Evolutionary conservation across 2,113 vertebrate genomes (phyloP).

Genomic region (Dicaeum eximium): DNA sequence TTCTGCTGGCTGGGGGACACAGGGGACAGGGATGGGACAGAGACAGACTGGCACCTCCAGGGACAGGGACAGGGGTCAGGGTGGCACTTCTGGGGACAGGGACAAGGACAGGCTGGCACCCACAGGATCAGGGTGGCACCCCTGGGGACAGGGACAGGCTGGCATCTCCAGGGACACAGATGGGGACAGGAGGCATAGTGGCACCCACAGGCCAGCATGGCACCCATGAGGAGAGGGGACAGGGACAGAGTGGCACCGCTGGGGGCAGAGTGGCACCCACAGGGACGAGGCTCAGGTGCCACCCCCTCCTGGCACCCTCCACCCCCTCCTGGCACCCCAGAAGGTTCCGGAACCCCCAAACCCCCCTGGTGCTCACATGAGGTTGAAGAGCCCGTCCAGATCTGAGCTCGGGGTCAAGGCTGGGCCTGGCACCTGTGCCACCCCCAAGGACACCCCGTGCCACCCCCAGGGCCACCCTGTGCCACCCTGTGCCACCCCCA

Average conservation of each 20-base stretch:
- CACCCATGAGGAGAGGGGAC: too few species aligned
- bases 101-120: background rate
- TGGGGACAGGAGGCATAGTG: too few species aligned
- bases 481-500: too few species aligned
- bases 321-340: background rate
- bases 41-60: too few species aligned
- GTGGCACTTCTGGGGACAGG: background rate
- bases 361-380: constrained; percentile 82
- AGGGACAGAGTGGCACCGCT: too few species aligned
- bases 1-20: constrained; percentile 95
- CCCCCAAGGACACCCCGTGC: too few species aligned
- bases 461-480: too few species aligned
- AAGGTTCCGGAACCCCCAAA: background rate
- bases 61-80: background rate
- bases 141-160: too few species aligned
- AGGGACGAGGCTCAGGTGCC: background rate
- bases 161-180: too few species aligned
- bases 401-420: constrained; percentile 75
- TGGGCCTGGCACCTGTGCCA: background rate
- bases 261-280: too few species aligned
- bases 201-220: too few species aligned
- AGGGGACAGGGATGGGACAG: background rate
- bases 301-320: background rate
- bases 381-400: constrained; percentile 91
- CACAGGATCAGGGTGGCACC: background rate